phyloP scores from a whole-genome alignment of 2,797 vertebrate species.

The Pithecia hirsuta region DNA sequence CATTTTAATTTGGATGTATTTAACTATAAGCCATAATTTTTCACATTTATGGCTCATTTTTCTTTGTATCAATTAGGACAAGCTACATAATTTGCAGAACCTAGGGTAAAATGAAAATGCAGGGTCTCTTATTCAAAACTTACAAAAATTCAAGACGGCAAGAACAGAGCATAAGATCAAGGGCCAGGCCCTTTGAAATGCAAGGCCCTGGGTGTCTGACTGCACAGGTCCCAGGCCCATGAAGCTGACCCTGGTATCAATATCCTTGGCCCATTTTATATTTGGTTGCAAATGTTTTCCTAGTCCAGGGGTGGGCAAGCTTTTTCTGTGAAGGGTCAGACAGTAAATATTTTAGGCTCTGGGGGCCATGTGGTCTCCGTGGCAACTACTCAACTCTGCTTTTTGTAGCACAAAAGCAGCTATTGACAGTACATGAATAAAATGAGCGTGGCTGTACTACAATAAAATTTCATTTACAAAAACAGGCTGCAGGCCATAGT shows the following conservation, averaged over 20 bases:
- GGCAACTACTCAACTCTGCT: neutral
- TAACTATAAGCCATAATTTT: neutral
- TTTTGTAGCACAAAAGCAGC: neutral
- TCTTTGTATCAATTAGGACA: neutral
- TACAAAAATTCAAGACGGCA: constrained; percentile 4
- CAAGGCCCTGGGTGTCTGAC: neutral
- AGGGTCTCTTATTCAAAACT: neutral
- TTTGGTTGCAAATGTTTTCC: neutral
- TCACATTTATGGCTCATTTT: neutral
- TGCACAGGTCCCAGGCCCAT: too few relatives aligned
- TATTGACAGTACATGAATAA: neutral
- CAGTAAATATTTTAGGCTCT: constrained; percentile 4
- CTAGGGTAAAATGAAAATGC: neutral
- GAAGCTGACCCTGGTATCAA: neutral
- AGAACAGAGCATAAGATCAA: neutral
- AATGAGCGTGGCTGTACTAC: neutral
- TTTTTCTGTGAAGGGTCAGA: neutral
- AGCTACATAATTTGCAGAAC: neutral
- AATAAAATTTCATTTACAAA: constrained; percentile 39
- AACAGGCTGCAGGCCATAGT: neutral
- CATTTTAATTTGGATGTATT: neutral
- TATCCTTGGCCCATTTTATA: constrained; percentile 6
- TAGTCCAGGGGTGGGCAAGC: neutral
- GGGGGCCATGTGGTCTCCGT: neutral
- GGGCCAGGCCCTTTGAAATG: neutral